These are phyloP conservation scores for Lordiphosa clarofinis DNA, from an alignment of 1,140 invertebrate genomes.

Conservation along the genomic window DNA sequence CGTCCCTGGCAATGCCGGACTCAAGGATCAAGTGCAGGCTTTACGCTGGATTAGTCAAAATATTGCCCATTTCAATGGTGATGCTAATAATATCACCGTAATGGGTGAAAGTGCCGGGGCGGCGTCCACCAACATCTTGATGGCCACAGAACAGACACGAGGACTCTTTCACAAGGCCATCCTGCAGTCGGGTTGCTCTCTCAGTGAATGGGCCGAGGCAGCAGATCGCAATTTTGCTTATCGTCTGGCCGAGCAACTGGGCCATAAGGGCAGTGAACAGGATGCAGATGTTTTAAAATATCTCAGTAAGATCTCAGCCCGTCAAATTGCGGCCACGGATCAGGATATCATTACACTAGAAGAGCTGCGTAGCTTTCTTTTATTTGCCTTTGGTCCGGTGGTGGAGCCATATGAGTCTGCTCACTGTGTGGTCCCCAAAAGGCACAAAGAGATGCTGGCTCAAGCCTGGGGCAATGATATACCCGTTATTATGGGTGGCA, in stretches of 20 bases:
- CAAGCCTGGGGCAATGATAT: slow-evolving; percentile 77
- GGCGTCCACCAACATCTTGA: slow-evolving; percentile 81
- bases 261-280: slow-evolving; percentile 57
- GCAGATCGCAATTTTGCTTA: slow-evolving; percentile 43
- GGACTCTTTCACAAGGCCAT: slow-evolving; percentile 80
- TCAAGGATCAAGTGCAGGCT: slow-evolving; percentile 80
- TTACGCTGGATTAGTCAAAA: slow-evolving; percentile 84
- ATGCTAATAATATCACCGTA: slow-evolving; percentile 80
- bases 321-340: slow-evolving; percentile 81
- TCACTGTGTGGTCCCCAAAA: slow-evolving; percentile 56
- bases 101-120: slow-evolving; percentile 80
- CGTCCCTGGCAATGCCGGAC: slow-evolving; percentile 75
- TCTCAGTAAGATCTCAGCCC: slow-evolving; percentile 44
- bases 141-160: slow-evolving; percentile 80
- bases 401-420: slow-evolving; percentile 63
- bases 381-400: slow-evolving; percentile 58
- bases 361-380: slow-evolving; percentile 36
- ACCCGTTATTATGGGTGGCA: slow-evolving; percentile 80
- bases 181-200: slow-evolving; percentile 81
- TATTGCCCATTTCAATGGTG: slow-evolving; percentile 82
- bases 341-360: slow-evolving; percentile 44
- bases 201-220: slow-evolving; percentile 73
- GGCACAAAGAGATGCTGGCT: slow-evolving; percentile 41
- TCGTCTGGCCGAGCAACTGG: slow-evolving; percentile 50
- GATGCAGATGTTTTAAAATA: slow-evolving; percentile 54